A percentile compares a stretch with the other conserved stretches of the same genome.
Conservation (phyloP, 2,113 vertebrate species). For the Suncus etruscus region DNA sequence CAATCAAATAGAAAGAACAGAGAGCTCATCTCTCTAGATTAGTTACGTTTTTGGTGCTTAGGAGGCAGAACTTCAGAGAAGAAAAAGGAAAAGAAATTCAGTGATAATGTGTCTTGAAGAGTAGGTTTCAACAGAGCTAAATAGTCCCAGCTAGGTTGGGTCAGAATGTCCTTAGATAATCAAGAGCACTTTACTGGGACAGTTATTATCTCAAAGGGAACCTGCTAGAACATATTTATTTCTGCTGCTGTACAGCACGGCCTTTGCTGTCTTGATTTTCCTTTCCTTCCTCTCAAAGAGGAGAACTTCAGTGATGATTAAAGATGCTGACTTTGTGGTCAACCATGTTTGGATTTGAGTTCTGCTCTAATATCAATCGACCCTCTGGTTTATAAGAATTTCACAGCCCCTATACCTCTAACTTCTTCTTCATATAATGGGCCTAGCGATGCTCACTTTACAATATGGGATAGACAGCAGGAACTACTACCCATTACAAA, state of each 20-base stretch:
- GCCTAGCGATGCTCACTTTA: background rate
- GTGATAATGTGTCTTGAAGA: background rate
- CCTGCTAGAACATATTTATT: constrained; percentile 15
- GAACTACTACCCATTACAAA: too few relatives aligned
- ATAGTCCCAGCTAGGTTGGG: background rate
- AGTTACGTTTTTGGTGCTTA: constrained; percentile 23
- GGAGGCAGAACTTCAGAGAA: constrained; percentile 10
- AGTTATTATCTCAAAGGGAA: background rate
- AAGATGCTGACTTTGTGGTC: background rate
- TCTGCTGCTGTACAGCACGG: background rate
- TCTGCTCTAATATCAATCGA: background rate
- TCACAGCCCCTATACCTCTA: background rate
- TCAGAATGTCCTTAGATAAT: constrained; percentile 20
- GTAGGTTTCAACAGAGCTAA: constrained; percentile 15
- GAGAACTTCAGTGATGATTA: background rate
- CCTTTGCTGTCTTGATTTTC: background rate
- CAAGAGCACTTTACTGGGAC: background rate
- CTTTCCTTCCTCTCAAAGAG: background rate
- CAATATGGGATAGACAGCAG: background rate
- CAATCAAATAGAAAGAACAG: background rate
- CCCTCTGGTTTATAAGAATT: background rate
- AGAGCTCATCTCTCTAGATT: constrained; percentile 11
- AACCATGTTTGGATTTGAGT: background rate
- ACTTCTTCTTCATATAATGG: background rate
- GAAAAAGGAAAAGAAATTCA: constrained; percentile 18